Percentiles rank a stretch among this genome's conserved stretches.
Evolutionary conservation across 2,888 invertebrate species (phyloP).

Genomic region (Leptinotarsa tumamoca): DNA sequence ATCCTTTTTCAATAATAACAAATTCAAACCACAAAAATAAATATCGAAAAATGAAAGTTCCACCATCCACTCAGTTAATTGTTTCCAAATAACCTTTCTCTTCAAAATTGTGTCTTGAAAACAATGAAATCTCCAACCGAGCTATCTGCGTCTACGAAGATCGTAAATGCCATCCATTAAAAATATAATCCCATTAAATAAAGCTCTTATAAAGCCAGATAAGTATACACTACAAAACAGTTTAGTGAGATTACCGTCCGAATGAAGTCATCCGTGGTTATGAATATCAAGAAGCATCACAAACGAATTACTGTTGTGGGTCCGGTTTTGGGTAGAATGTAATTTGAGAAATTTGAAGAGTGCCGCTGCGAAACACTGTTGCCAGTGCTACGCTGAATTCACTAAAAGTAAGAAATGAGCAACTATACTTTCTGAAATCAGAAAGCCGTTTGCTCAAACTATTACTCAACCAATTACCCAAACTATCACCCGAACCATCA

Average conservation of each 20-base stretch:
- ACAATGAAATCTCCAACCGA: constrained; percentile 10
- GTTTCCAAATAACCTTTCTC: not conserved
- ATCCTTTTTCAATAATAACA: too few species aligned
- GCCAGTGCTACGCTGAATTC: constrained; percentile 9
- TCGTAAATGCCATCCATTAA: constrained; percentile 18
- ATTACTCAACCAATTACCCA: too few species aligned
- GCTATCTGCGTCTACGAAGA: constrained; percentile 2
- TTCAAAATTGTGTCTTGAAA: not conserved
- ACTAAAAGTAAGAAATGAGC: not conserved
- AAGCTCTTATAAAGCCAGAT: constrained; percentile 34
- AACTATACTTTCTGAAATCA: not conserved
- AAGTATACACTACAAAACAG: constrained; percentile 41
- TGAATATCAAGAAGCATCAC: constrained; percentile 47
- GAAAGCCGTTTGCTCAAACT: too few species aligned
- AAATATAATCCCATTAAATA: constrained; percentile 32
- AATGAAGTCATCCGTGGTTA: constrained; percentile 48
- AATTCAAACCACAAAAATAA: not conserved
- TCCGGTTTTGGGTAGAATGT: constrained; percentile 45
- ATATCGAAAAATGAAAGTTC: not conserved
- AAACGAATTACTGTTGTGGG: constrained; percentile 47
- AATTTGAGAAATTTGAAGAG: constrained; percentile 43
- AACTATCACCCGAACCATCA: too few species aligned
- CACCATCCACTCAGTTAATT: not conserved
- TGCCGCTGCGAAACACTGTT: constrained; percentile 27
- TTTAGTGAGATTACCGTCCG: constrained; percentile 41